These are phyloP conservation scores for Malurus cyaneus DNA, from an alignment of 2,113 vertebrate genomes.

Conservation along the genomic window DNA sequence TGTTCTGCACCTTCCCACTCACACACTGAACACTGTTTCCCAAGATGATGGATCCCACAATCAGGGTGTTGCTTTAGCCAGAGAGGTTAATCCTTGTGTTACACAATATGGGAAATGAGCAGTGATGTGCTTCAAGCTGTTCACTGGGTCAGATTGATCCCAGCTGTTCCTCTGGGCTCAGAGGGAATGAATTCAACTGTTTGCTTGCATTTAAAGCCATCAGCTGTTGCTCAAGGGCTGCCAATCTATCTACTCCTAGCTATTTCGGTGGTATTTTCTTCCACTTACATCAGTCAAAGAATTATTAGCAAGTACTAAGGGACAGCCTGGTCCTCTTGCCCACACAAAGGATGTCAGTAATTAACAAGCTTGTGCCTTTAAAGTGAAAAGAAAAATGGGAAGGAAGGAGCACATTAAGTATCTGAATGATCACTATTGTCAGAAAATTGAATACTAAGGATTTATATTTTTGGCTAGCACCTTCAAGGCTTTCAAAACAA, in stretches of 20 bases:
- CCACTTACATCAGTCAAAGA: neutral
- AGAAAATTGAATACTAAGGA: neutral
- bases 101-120: neutral
- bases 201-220: neutral
- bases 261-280: neutral
- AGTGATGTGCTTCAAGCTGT: neutral
- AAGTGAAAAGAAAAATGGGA: neutral
- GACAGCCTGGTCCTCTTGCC: neutral
- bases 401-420: neutral
- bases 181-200: neutral
- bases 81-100: neutral
- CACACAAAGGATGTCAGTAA: neutral
- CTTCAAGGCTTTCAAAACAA: neutral
- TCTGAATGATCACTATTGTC: neutral
- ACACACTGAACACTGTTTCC: neutral
- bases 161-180: neutral
- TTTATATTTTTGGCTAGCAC: neutral
- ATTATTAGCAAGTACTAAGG: neutral
- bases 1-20: neutral
- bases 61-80: neutral
- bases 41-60: rapidly evolving
- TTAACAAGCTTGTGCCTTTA: neutral
- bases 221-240: neutral
- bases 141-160: neutral
- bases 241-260: neutral